Percentiles rank a stretch among this genome's conserved stretches.
Conservation (phyloP, 35 echinoderm and acorn worm species). For the Ophioderma brevispina region DNA sequence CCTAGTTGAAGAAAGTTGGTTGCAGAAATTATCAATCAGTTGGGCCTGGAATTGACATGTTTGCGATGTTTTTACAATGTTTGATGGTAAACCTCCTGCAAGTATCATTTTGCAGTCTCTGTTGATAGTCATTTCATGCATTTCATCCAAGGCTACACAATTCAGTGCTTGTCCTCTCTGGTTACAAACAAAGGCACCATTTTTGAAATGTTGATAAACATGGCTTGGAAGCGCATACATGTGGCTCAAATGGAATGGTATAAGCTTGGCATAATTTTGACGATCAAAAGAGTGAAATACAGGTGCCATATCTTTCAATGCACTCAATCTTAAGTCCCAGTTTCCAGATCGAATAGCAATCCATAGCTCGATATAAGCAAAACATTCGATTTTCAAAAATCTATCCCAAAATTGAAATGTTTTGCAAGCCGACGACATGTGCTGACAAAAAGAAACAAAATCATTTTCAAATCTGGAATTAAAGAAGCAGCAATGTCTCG, state of each 20-base stretch:
- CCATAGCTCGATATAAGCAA: constrained; percentile 34
- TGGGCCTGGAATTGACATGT: background rate
- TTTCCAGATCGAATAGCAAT: constrained; percentile 39
- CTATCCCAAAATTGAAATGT: constrained; percentile 51
- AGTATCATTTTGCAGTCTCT: background rate
- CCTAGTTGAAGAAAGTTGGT: background rate
- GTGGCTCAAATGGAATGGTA: constrained; percentile 57
- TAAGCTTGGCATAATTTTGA: constrained; percentile 47
- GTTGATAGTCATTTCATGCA: background rate
- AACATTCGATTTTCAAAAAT: constrained; percentile 27
- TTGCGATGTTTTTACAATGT: background rate
- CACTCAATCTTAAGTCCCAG: constrained; percentile 44
- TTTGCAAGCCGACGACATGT: background rate
- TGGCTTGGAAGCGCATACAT: constrained; percentile 31
- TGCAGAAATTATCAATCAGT: background rate
- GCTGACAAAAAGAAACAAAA: background rate
- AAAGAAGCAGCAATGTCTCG: background rate
- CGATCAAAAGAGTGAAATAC: constrained; percentile 72
- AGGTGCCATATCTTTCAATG: constrained; percentile 46
- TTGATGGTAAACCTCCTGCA: background rate
- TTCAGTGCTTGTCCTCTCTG: constrained; percentile 17
- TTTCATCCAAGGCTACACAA: background rate
- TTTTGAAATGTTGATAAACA: constrained; percentile 49
- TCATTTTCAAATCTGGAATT: background rate
- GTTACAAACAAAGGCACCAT: constrained; percentile 59